These are phyloP conservation scores for Coccyzus lansbergi DNA, from an alignment of 2,797 vertebrate species.

Conservation along the genomic window DNA sequence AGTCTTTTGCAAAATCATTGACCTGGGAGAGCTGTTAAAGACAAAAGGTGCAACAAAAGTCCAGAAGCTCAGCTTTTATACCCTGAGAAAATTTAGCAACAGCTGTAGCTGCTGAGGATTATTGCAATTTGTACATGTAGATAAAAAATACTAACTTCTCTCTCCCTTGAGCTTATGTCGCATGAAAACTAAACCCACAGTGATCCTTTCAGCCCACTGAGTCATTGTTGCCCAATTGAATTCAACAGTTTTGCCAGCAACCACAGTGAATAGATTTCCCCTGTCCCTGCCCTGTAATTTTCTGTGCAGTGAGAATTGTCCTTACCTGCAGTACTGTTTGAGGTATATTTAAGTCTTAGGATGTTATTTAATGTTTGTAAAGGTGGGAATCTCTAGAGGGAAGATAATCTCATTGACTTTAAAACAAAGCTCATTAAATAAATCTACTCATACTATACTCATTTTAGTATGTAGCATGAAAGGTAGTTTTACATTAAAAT, in stretches of 20 bases:
- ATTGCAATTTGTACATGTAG: neutral
- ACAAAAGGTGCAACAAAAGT: neutral
- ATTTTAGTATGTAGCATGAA: neutral
- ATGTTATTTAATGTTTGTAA: neutral
- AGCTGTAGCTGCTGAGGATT: neutral
- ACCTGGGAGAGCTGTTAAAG: neutral
- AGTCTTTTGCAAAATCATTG: neutral
- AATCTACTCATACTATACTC: neutral
- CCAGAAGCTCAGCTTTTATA: neutral
- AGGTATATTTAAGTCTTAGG: rapidly evolving
- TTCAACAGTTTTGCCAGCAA: neutral
- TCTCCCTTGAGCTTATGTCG: neutral
- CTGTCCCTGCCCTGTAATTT: rapidly evolving
- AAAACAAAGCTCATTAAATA: neutral
- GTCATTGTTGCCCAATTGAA: neutral
- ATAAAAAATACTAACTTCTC: neutral
- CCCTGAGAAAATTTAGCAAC: neutral
- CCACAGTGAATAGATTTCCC: rapidly evolving
- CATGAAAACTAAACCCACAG: neutral
- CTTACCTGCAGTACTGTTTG: neutral
- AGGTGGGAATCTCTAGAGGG: neutral
- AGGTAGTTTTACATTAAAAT: neutral
- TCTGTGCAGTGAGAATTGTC: too few relatives aligned
- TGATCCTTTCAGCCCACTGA: neutral
- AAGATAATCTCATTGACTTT: neutral